A percentile compares a stretch with the other conserved stretches of the same genome.
These are phyloP conservation scores for Mystacornis crossleyi DNA, from an alignment of 2,113 vertebrate genomes.

Conservation along the genomic window DNA sequence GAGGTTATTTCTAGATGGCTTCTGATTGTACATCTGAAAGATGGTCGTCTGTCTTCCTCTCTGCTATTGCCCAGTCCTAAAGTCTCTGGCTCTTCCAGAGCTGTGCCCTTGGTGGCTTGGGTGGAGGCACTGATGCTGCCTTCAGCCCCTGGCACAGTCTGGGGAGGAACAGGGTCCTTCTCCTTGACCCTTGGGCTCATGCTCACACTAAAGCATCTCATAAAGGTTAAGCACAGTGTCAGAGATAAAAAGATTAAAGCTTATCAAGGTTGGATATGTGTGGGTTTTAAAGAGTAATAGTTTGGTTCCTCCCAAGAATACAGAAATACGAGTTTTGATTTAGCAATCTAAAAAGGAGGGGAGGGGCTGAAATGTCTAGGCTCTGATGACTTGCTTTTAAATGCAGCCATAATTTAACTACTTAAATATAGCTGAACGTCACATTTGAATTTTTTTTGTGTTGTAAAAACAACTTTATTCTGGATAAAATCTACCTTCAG, in stretches of 20 bases:
- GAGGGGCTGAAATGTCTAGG: not conserved
- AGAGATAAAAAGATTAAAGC: not conserved
- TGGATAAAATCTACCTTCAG: not conserved
- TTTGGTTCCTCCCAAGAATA: not conserved
- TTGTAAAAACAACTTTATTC: not conserved
- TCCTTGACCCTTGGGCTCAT: not conserved
- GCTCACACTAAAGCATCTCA: not conserved
- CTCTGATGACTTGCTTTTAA: not conserved
- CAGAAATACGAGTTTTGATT: not conserved
- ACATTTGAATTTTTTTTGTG: not conserved
- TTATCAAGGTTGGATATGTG: not conserved
- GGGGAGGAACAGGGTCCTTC: not conserved
- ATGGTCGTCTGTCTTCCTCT: not conserved
- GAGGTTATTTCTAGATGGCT: not conserved
- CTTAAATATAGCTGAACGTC: not conserved
- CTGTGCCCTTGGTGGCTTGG: not conserved
- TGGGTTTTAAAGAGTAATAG: not conserved
- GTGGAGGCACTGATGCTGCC: not conserved
- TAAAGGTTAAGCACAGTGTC: not conserved
- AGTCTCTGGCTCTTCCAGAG: not conserved
- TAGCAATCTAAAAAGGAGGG: not conserved
- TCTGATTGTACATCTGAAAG: not conserved
- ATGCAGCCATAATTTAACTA: not conserved
- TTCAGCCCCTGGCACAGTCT: rapidly evolving
- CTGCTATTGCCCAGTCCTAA: not conserved